Percentiles rank a stretch among this genome's conserved stretches.
phyloP scores from a whole-genome alignment of 2,888 invertebrate genomes.

The Athetis lepigone region DNA sequence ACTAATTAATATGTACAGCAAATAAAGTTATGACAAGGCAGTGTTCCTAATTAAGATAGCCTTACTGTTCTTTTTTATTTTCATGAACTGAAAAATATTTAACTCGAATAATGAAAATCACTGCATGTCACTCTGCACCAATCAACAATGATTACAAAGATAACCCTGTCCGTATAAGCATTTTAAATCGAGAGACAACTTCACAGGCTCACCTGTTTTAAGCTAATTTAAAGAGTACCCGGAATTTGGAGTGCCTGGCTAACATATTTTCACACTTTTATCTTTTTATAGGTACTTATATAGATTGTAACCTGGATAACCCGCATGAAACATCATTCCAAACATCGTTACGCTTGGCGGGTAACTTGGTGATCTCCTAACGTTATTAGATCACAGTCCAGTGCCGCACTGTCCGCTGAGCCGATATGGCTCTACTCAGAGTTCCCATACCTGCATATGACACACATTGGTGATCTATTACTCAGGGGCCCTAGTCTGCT shows the following conservation, averaged over 20 bases:
- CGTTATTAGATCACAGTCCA: slow-evolving; percentile 34
- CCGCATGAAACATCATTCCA: slow-evolving; percentile 10
- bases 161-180: too few species aligned
- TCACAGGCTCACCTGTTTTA: too few species aligned
- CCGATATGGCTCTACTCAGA: slow-evolving; percentile 40
- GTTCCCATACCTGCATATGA: slow-evolving; percentile 14
- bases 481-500: background rate
- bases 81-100: background rate
- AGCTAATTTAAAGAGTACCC: too few species aligned
- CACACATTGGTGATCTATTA: slow-evolving; percentile 18
- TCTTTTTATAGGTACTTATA: too few species aligned
- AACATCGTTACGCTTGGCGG: slow-evolving; percentile 13
- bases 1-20: slow-evolving; percentile 33
- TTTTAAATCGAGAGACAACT: too few species aligned
- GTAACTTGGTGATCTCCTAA: slow-evolving; percentile 33
- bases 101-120: too few species aligned
- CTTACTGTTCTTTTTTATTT: background rate
- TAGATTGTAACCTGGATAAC: background rate
- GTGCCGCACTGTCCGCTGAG: slow-evolving; percentile 29
- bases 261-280: too few species aligned
- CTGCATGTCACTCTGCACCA: too few species aligned
- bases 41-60: slow-evolving; percentile 1
- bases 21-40: slow-evolving; percentile 33
- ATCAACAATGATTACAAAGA: too few species aligned
- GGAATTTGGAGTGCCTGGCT: too few species aligned